A percentile compares a stretch with the other conserved stretches of the same genome.
phyloP scores from a whole-genome alignment of 2,888 invertebrate species.

The Oxycera nigricornis region DNA sequence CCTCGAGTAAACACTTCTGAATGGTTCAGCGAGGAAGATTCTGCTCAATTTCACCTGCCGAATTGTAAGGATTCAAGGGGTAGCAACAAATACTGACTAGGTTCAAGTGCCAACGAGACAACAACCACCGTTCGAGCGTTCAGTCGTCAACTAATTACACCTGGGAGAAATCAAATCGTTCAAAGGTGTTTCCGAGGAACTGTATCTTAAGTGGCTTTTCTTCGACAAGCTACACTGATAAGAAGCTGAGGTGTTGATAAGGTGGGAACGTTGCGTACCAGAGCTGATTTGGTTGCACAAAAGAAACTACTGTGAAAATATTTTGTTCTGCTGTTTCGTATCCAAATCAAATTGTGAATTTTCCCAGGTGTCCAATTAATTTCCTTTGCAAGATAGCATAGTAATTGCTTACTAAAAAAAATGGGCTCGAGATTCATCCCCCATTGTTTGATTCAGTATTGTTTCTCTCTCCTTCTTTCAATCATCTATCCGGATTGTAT shows the following conservation, averaged over 20 bases:
- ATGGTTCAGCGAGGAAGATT: not conserved
- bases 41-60: not conserved
- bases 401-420: too few species aligned
- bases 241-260: not conserved
- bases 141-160: constrained; percentile 34
- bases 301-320: too few species aligned
- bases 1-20: constrained; percentile 11
- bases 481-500: too few species aligned
- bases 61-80: not conserved
- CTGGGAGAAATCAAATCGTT: constrained; percentile 23
- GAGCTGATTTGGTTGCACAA: too few species aligned
- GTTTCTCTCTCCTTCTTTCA: too few species aligned
- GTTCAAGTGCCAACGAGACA: not conserved
- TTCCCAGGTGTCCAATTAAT: too few species aligned
- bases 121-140: constrained; percentile 1
- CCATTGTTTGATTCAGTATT: too few species aligned
- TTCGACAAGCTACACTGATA: constrained; percentile 3
- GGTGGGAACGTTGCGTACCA: too few species aligned
- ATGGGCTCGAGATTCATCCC: too few species aligned
- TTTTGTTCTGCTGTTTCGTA: too few species aligned
- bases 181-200: constrained; percentile 17
- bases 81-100: not conserved
- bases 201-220: constrained; percentile 28
- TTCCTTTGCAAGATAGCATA: too few species aligned
- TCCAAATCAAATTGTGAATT: too few species aligned